Evolutionary conservation across 2,888 invertebrate genomes (phyloP).

Genomic region (Clitarchus hookeri): DNA sequence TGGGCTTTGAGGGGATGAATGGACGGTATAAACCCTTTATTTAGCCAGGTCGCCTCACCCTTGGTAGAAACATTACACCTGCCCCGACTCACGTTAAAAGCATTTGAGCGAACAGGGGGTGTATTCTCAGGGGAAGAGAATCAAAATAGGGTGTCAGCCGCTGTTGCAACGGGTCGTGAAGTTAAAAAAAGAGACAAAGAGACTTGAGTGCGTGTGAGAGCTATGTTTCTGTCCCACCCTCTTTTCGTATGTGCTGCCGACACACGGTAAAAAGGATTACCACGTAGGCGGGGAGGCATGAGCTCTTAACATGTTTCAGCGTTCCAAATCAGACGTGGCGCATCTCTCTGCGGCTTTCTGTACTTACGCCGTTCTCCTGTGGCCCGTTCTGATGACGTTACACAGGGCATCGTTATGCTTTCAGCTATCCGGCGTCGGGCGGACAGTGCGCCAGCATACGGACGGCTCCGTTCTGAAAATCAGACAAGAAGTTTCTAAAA

Average conservation of each 20-base stretch:
- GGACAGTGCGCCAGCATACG: too few relatives aligned
- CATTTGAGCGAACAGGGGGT: too few relatives aligned
- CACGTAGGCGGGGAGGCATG: not conserved
- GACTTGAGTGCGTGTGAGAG: not conserved
- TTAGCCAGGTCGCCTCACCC: not conserved
- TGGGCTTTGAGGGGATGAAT: not conserved
- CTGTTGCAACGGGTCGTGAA: not conserved
- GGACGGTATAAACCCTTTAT: not conserved
- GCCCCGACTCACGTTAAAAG: not conserved
- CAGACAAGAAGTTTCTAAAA: too few relatives aligned
- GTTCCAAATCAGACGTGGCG: not conserved
- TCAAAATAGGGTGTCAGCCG: not conserved
- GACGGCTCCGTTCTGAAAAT: too few relatives aligned
- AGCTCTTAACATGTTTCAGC: not conserved
- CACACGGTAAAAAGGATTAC: slow-evolving; percentile 8
- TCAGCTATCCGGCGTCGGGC: too few relatives aligned
- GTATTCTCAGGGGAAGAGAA: too few relatives aligned
- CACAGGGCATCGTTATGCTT: too few relatives aligned
- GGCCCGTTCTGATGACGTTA: not conserved
- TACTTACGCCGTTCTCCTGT: not conserved
- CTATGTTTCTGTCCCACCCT: too few relatives aligned
- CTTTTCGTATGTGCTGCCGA: not conserved
- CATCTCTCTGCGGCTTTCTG: not conserved
- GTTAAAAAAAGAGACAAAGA: not conserved
- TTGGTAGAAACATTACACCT: not conserved